Evolutionary conservation across 1,140 invertebrate species (phyloP), one percentile per base, ranked within the genome.

Genomic region (Caligus rogercresseyi): DNA sequence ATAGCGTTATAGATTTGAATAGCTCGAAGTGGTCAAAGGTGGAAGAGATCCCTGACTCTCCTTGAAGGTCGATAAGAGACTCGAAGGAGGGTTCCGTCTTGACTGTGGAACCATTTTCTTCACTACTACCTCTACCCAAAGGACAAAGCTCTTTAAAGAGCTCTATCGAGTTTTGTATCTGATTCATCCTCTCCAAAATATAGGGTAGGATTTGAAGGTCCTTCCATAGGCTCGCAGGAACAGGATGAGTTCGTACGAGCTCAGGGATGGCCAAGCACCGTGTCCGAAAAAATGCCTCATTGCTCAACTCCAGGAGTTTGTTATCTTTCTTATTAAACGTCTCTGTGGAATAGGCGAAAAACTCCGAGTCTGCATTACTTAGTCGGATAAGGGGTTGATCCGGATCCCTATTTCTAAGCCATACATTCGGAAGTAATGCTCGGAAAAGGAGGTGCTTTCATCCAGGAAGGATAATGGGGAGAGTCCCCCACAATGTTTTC

Each of bases 1-100:
- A 56, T 19, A 57, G 43, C n/a, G 61, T 63, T 16, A 63, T n/a
- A 56, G 52, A 7, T 16, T 63, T 51, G 16, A 62, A 15, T 24
- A 62, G 19, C 7, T 62, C 3, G 16, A 62, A 18, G 2, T 57
- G 16, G 7, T 57, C 25, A 16, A 57, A 23, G 55, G 13, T 13
- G 3, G 16, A 21, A 57, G 31, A 11, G n/a, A n/a, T n/a, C 21
- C 16, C 4, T 7, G 53, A 4, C 7, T 54, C 53, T 15, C 4
- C 13, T 4, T 54, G 7, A 13, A 54, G 53, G 11, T 18, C 15
- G 14, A 11, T 54, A 7, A 16, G 11, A 54, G 19, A 54, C 3
- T 54, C 20, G 11, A 54, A 54, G 53, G 31, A 43, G n/a, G 31
- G 31, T 43, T 43, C 31, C 31, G n/a, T n/a, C 31, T 43, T 43